These are phyloP conservation scores for Cryptus armator DNA, from an alignment of 2,888 invertebrate genomes.

Conservation along the genomic window DNA sequence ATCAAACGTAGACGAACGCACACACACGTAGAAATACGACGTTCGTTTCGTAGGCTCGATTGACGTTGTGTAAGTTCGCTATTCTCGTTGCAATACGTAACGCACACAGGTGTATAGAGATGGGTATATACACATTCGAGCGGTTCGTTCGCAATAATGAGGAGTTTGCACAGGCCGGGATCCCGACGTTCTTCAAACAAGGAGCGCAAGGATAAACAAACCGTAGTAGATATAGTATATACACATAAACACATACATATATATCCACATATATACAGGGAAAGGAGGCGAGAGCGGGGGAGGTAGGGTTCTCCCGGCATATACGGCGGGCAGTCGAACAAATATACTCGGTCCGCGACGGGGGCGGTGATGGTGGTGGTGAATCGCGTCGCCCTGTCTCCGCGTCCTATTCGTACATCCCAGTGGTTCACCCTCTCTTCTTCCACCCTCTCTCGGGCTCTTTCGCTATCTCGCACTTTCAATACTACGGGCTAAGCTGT, in stretches of 20 bases:
- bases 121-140: slow-evolving; percentile 40
- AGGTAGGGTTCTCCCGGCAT: slow-evolving; percentile 12
- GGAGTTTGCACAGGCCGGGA: slow-evolving; percentile 84
- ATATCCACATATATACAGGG: background rate
- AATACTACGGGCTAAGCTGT: slow-evolving; percentile 14
- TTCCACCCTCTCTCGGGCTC: slow-evolving; percentile 13
- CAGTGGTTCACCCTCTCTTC: slow-evolving; percentile 23
- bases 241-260: background rate
- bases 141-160: slow-evolving; percentile 82
- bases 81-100: slow-evolving; percentile 23
- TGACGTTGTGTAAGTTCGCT: background rate
- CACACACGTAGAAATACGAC: background rate
- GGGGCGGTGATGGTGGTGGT: slow-evolving; percentile 25
- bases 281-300: background rate
- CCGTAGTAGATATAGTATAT: slow-evolving; percentile 57
- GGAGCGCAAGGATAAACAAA: slow-evolving; percentile 82
- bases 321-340: slow-evolving; percentile 78
- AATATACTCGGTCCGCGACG: slow-evolving; percentile 74
- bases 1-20: slow-evolving; percentile 47
- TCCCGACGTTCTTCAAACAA: slow-evolving; percentile 83
- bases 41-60: background rate
- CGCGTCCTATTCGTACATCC: slow-evolving; percentile 29
- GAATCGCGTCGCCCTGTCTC: slow-evolving; percentile 28
- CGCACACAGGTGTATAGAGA: slow-evolving; percentile 45
- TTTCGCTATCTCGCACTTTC: slow-evolving; percentile 8